phyloP scores from a whole-genome alignment of 2,113 vertebrate species.

The Agelaius phoeniceus region DNA sequence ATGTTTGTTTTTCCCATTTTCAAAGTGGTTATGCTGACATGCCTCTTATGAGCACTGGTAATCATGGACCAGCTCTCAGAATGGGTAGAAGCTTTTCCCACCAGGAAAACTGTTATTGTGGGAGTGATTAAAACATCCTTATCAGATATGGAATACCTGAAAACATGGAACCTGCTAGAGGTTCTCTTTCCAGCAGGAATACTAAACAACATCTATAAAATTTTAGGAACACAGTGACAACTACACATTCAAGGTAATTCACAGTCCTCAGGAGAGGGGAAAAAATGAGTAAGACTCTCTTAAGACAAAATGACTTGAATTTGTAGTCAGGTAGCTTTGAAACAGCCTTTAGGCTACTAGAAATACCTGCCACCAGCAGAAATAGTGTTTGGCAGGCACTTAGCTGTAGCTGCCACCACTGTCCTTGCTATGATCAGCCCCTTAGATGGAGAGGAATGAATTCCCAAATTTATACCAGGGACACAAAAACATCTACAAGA shows the following conservation, averaged over 20 bases:
- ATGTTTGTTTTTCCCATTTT: accelerated
- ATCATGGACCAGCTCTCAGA: background rate
- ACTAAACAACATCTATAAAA: background rate
- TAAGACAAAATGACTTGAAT: background rate
- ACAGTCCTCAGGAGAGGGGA: background rate
- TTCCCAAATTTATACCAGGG: background rate
- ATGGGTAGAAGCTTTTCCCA: background rate
- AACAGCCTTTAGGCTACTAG: background rate
- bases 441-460: background rate
- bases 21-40: background rate
- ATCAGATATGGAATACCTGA: background rate
- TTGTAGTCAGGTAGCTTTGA: background rate
- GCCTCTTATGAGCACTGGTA: background rate
- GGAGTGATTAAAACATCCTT: background rate
- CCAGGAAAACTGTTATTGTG: background rate
- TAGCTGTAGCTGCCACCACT: background rate
- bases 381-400: background rate
- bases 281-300: background rate
- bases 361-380: background rate
- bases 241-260: background rate
- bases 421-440: background rate
- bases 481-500: background rate
- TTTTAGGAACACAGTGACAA: background rate
- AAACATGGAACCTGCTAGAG: background rate
- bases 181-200: background rate